Percentiles rank a stretch among this genome's conserved stretches.
These are phyloP conservation scores for Jordanella pulchra DNA, from an alignment of 2,797 vertebrate species.

Conservation along the genomic window DNA sequence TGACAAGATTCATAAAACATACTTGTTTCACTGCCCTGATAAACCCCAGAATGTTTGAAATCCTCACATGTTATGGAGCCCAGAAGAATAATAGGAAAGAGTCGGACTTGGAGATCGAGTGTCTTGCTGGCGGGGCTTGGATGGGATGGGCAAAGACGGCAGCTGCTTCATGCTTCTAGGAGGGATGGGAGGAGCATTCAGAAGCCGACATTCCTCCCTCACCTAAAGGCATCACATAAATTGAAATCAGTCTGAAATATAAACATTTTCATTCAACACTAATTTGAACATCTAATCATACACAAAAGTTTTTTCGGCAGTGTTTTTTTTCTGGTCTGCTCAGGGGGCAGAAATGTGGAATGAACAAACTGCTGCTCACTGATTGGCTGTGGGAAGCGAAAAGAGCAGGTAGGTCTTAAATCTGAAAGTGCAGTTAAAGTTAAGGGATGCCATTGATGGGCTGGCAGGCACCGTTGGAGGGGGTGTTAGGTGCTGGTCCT, in stretches of 20 bases:
- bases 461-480: too few relatives aligned
- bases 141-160: constrained; percentile 77
- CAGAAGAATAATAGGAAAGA: constrained; percentile 97
- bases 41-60: not conserved
- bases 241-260: constrained; percentile 15
- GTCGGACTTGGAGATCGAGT: constrained; percentile 95
- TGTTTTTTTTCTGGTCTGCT: too few relatives aligned
- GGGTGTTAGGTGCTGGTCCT: too few relatives aligned
- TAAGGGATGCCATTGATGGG: too few relatives aligned
- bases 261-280: not conserved
- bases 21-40: too few relatives aligned
- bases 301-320: too few relatives aligned
- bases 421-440: too few relatives aligned
- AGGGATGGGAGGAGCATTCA: constrained; percentile 96
- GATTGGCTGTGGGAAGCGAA: too few relatives aligned
- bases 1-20: not conserved
- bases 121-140: constrained; percentile 87
- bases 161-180: constrained; percentile 90
- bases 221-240: constrained; percentile 78
- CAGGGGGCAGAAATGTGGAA: too few relatives aligned
- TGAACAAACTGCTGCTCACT: too few relatives aligned
- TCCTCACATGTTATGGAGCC: constrained; percentile 95
- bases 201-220: constrained; percentile 94
- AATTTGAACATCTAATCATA: too few relatives aligned
- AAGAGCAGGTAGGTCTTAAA: too few relatives aligned